Conservation (phyloP, 2,113 vertebrate genomes). For the Limnothrissa miodon region DNA sequence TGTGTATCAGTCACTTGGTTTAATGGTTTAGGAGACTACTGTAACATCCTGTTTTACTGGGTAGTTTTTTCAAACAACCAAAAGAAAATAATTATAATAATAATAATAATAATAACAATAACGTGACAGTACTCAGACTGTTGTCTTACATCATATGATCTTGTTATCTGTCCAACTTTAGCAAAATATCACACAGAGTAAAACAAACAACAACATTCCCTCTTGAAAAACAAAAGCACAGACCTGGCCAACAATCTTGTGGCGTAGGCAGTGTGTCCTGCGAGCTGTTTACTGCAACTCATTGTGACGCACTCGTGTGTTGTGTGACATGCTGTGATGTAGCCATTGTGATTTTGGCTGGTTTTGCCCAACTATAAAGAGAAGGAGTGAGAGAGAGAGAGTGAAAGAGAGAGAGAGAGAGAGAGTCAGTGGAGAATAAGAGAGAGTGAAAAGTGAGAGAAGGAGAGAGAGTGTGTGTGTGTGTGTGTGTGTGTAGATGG, state of each 20-base stretch:
- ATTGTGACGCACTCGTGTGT: slow-evolving; percentile 29
- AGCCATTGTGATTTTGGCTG: slow-evolving; percentile 42
- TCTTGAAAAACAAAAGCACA: neutral
- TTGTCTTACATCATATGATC: neutral
- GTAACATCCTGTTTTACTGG: neutral
- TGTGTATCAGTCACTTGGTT: neutral
- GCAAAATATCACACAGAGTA: neutral
- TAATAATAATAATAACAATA: too few species aligned
- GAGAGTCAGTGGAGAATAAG: neutral
- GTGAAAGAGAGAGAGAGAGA: slow-evolving; percentile 33
- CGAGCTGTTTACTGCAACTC: slow-evolving; percentile 32
- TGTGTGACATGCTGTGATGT: slow-evolving; percentile 28
- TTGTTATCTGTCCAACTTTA: neutral
- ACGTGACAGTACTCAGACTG: neutral
- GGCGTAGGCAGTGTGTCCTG: neutral
- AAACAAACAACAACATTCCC: neutral
- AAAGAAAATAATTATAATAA: neutral
- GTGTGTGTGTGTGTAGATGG: slow-evolving; percentile 37
- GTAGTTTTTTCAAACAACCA: neutral
- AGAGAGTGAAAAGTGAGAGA: slow-evolving; percentile 2
- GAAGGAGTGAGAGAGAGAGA: slow-evolving; percentile 6
- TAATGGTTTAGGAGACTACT: neutral
- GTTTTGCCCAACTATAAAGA: neutral
- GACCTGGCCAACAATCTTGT: neutral
- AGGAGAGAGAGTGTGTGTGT: slow-evolving; percentile 25